Base-by-base conservation (phyloP, 2,888 invertebrate genomes). In the Drosophila falleni region DNA sequence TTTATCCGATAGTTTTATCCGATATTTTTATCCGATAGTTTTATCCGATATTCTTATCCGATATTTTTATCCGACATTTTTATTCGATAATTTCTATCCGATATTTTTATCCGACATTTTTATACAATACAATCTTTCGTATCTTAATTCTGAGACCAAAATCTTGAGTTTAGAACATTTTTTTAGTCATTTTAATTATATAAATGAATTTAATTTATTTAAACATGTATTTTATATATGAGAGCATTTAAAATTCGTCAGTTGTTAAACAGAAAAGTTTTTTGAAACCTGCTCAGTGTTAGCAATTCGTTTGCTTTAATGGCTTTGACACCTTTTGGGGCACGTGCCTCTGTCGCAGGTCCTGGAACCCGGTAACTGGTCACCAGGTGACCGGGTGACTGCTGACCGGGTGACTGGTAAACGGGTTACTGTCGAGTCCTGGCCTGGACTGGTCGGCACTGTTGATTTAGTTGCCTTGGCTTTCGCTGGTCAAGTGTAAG, bases 401-500 rank as follows among this genome's bases (percentile, higher is more conserved):
- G 13, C 11, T 42, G 19, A 42, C 19, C 41, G 10, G 23, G 23
- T 23, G 23, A 44, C 44, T 19, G 13, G 41, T 42, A 10, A 42
- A 11, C 41, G 16, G 23, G 13, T 44, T 6, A 44, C 44, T 19
- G 41, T 9, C 15, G n/a, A 29, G 29, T 31, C 31, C 53, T 53
- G 61, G 54, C 19, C 16, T 11, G 19, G 15, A 35, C 31, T 47
- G 16, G 31, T 31, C 46, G 19, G 15, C 56, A 74, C 74, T 74
- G 78, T 74, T 77, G 78, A 77, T 77, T 78, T 78, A 78, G 71
- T 35, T 74, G 66, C 46, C 42, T 58, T 51, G 65, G 53, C 13
- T 51, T 35, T 53, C 19, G 37, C 33, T 74, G 83, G 86, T 75
- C 88, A 78, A 80, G 85, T 83, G 82, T 77, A 83, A 85, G 87